phyloP scores from a whole-genome alignment of 2,113 vertebrate species.

The Leucosticte australis region DNA sequence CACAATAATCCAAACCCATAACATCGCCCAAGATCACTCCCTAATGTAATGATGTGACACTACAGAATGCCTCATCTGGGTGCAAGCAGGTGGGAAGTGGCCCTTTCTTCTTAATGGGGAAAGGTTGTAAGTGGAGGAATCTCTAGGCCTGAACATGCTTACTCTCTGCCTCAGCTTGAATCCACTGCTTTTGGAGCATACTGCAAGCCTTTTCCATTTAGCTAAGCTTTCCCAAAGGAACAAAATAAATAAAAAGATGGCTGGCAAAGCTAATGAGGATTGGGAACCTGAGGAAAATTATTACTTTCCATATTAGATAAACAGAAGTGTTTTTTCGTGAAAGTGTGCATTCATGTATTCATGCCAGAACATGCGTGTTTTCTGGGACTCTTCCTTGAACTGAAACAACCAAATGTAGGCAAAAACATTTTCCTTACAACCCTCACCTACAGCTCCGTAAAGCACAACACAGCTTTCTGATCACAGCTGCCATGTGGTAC shows the following conservation, averaged over 20 bases:
- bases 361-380: neutral
- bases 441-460: neutral
- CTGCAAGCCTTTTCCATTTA: neutral
- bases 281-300: neutral
- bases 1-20: neutral
- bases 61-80: neutral
- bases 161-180: neutral
- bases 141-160: neutral
- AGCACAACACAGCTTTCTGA: neutral
- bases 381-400: neutral
- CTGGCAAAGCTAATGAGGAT: neutral
- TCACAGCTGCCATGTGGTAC: neutral
- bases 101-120: neutral
- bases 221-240: neutral
- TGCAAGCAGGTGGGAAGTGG: neutral
- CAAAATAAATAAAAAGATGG: neutral
- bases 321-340: neutral
- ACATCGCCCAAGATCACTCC: neutral
- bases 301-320: neutral
- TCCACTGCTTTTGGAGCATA: neutral
- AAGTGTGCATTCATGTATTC: neutral
- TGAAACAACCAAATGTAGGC: neutral
- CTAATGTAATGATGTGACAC: fast-evolving
- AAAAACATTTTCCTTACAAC: neutral
- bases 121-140: neutral